These are phyloP conservation scores for Trichechus manatus DNA, from an alignment of 2,113 vertebrate species.

Conservation along the genomic window DNA sequence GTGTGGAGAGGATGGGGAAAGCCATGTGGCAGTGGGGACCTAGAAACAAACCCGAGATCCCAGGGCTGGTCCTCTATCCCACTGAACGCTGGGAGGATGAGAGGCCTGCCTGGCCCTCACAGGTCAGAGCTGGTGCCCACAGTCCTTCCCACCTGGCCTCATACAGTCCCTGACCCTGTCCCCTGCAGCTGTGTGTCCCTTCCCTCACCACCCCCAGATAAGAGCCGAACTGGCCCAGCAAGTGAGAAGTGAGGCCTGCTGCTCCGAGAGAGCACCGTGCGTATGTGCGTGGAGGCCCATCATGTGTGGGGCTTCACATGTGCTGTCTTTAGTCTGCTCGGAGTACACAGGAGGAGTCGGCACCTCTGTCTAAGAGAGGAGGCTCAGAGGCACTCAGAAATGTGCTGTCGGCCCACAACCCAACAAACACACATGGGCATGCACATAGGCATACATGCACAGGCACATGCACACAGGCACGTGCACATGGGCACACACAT, in stretches of 20 bases:
- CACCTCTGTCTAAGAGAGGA: background rate
- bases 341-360: fast-evolving
- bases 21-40: fast-evolving
- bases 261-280: too few species aligned
- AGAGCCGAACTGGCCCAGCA: too few species aligned
- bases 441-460: background rate
- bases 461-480: too few species aligned
- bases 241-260: too few species aligned
- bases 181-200: too few species aligned
- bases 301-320: too few species aligned
- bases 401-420: background rate
- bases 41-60: background rate
- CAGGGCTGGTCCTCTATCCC: background rate
- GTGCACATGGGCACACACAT: fast-evolving
- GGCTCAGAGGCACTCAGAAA: background rate
- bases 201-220: too few species aligned
- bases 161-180: too few species aligned
- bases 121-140: too few species aligned
- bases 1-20: background rate
- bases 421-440: background rate
- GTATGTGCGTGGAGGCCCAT: too few species aligned
- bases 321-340: background rate
- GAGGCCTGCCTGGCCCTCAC: background rate
- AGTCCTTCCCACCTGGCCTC: too few species aligned
- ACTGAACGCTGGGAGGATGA: too few species aligned